Conservation (phyloP, 2,797 vertebrate species). For the Uromys caudimaculatus region DNA sequence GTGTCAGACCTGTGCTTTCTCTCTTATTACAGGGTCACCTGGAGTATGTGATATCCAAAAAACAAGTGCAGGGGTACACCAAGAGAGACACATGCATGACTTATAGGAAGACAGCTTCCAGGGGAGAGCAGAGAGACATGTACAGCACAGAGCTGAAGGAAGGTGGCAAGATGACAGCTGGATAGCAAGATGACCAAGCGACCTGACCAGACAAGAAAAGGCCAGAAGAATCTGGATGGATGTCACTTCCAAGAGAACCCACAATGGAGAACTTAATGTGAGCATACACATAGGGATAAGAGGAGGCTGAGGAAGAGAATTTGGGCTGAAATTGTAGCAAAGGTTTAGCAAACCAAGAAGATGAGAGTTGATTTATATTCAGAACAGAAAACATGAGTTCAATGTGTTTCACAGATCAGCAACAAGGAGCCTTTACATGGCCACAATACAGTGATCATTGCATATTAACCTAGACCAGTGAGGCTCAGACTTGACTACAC, state of each 20-base stretch:
- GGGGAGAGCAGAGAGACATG: background rate
- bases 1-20: background rate
- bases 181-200: background rate
- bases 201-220: background rate
- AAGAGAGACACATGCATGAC: background rate
- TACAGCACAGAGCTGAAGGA: background rate
- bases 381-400: slow-evolving; percentile 20
- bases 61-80: background rate
- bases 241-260: background rate
- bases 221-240: background rate
- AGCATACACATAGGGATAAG: background rate
- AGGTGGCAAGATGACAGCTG: background rate
- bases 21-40: background rate
- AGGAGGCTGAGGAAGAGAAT: background rate
- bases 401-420: background rate
- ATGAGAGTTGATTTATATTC: background rate
- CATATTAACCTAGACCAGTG: background rate
- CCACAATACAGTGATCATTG: background rate
- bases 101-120: background rate
- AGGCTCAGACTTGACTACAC: background rate
- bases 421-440: background rate
- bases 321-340: background rate
- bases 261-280: background rate
- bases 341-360: slow-evolving; percentile 19
- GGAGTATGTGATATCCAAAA: background rate